phyloP scores from a whole-genome alignment of 2,113 vertebrate species.

The Thalassoma bifasciatum region DNA sequence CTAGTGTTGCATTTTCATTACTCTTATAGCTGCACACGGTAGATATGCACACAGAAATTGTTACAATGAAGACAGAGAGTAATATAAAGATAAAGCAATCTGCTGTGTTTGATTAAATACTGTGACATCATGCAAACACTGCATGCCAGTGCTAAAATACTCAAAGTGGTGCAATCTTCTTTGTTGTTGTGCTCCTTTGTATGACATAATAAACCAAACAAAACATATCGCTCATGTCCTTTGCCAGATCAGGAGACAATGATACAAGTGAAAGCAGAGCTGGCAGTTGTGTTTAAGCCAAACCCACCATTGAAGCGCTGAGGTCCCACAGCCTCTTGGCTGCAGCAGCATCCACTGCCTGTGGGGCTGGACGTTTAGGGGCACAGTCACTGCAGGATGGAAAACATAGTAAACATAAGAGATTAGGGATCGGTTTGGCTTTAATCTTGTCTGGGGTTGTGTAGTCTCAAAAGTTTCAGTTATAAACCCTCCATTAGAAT shows the following conservation, averaged over 20 bases:
- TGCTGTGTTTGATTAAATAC: conserved; percentile 7
- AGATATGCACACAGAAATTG: neutral
- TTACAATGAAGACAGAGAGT: neutral
- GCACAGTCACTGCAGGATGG: conserved; percentile 77
- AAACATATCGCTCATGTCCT: neutral
- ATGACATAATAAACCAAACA: no score
- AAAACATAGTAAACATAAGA: conserved; percentile 3
- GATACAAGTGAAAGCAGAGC: neutral
- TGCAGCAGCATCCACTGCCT: conserved; percentile 71
- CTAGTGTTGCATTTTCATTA: neutral
- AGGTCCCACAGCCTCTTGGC: conserved; percentile 82
- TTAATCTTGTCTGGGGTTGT: neutral
- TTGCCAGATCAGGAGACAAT: neutral
- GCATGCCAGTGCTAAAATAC: neutral
- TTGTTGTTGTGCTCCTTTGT: neutral
- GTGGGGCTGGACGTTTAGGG: conserved; percentile 63
- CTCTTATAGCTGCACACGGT: conserved; percentile 1
- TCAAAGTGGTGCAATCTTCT: neutral
- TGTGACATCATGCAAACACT: conserved; percentile 23
- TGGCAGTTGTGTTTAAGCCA: conserved; percentile 49
- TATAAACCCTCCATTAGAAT: no score
- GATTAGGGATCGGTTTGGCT: neutral
- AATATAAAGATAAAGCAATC: conserved; percentile 11
- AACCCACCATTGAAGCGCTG: conserved; percentile 79
- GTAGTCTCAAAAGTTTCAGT: neutral